Evolutionary conservation across 2,113 vertebrate species (phyloP), one percentile per base, ranked within the genome.

Genomic region (Eptatretus burgeri): DNA sequence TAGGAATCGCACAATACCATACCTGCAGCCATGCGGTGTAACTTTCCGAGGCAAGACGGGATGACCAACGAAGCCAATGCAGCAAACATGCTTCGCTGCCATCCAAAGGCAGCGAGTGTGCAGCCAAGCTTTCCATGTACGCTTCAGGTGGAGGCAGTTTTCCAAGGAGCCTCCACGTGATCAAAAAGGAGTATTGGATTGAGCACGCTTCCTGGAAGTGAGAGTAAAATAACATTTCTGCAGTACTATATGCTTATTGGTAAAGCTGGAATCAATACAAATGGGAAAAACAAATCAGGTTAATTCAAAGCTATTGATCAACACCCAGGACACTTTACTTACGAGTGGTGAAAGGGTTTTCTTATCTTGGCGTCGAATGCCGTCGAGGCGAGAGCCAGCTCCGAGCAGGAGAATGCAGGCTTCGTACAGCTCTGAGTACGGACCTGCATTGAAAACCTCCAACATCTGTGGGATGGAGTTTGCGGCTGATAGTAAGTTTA

Each of bases 161-260:
- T 1, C 91, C 88, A 18, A 95, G 72, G 63, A 98, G 85, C 64
- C 85, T 77, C 91, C 91, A 98, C 49, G 95, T 75, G 49, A 94
- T 79, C 71, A 95, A 68, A 71, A 98, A 95, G 68, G 85, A 89
- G 75, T 95, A 98, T 62, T 98, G 91, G 66, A 95, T 79, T 11
- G 87, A 88, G 71, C 91, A 98, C 62, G 91, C 91, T 77, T 98
- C 91, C 91, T 98, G 68, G 14, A 64, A 5, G 51, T 18, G 62
- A 63, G 14, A 51, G 13, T 67, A 13, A n/a, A 51, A 9, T 16
- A 18, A 16, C 69, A 64, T 16, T 20, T 2, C 11, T 53, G 7
- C n/a, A n/a, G n/a, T n/a, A n/a, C 11, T 11, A 18, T 50, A 17
- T 51, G 14, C 16, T 13, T 16, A 14, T 63, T 1, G 66, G 13